These are phyloP conservation scores for Orthonychiurus folsomi DNA, from an alignment of 2,888 invertebrate species.

Conservation along the genomic window DNA sequence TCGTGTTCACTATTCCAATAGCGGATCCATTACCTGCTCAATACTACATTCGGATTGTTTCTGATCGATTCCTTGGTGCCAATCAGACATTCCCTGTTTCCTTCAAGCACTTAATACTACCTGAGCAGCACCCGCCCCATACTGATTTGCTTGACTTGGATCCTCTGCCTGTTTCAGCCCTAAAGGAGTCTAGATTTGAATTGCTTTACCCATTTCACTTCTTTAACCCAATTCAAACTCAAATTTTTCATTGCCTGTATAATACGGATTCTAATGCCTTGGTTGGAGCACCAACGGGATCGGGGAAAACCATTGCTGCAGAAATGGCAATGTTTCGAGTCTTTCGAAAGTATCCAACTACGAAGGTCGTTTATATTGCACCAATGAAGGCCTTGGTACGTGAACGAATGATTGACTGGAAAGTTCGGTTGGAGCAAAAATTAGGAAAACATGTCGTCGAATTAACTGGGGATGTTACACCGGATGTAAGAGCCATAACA, in stretches of 20 bases:
- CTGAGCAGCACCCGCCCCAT: constrained; percentile 82
- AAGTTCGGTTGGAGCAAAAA: constrained; percentile 60
- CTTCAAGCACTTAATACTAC: constrained; percentile 80
- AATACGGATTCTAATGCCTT: constrained; percentile 89
- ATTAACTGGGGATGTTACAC: constrained; percentile 86
- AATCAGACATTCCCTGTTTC: constrained; percentile 48
- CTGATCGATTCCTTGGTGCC: constrained; percentile 71
- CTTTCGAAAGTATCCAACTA: constrained; percentile 11
- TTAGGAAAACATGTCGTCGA: constrained; percentile 81
- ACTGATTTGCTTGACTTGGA: constrained; percentile 85
- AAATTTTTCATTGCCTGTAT: constrained; percentile 92
- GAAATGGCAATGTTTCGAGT: constrained; percentile 73
- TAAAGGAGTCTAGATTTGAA: constrained; percentile 68
- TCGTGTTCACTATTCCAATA: constrained; percentile 92
- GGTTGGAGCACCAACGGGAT: constrained; percentile 80
- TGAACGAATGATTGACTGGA: constrained; percentile 95
- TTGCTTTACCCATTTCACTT: constrained; percentile 80
- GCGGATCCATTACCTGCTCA: constrained; percentile 82
- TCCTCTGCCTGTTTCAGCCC: constrained; percentile 74
- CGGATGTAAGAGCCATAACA: constrained; percentile 73
- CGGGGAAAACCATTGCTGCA: constrained; percentile 96
- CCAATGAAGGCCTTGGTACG: constrained; percentile 95
- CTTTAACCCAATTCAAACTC: constrained; percentile 98
- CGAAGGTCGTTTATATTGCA: constrained; percentile 88
- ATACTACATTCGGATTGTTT: constrained; percentile 77